Conservation (phyloP, 2,113 vertebrate species). For the Murina feae region DNA sequence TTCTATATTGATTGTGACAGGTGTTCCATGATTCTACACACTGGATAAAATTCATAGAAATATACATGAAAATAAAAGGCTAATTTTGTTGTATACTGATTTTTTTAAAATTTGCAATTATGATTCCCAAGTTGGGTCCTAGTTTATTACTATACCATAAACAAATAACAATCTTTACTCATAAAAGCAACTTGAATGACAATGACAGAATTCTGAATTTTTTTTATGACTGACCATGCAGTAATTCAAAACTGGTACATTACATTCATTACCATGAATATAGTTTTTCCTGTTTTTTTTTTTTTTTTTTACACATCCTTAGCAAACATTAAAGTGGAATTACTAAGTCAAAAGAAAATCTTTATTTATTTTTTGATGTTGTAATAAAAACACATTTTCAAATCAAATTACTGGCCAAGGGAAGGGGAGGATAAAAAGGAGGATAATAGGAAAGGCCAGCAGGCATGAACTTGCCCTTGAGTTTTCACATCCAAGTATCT, state of each 20-base stretch:
- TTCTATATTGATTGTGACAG: not conserved
- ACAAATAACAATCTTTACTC: not conserved
- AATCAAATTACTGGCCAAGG: not conserved
- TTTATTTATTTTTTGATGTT: constrained; percentile 12
- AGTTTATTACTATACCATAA: not conserved
- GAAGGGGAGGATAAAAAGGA: not conserved
- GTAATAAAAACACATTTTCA: not conserved
- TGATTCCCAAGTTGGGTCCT: not conserved
- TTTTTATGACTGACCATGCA: not conserved
- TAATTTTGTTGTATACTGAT: not conserved
- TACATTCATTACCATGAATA: not conserved
- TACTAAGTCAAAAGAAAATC: not conserved
- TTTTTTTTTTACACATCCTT: not conserved
- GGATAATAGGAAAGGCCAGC: not conserved
- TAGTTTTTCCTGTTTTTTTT: not conserved
- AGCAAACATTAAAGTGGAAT: constrained; percentile 20
- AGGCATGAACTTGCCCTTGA: not conserved
- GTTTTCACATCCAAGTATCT: not conserved
- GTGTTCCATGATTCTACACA: not conserved
- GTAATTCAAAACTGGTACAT: not conserved
- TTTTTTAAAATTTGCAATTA: constrained; percentile 11
- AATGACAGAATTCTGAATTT: not conserved
- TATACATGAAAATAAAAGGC: not conserved
- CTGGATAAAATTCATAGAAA: not conserved
- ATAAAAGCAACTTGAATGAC: constrained; percentile 5